phyloP scores from a whole-genome alignment of 1,140 invertebrate species.

The Ips typographus region DNA sequence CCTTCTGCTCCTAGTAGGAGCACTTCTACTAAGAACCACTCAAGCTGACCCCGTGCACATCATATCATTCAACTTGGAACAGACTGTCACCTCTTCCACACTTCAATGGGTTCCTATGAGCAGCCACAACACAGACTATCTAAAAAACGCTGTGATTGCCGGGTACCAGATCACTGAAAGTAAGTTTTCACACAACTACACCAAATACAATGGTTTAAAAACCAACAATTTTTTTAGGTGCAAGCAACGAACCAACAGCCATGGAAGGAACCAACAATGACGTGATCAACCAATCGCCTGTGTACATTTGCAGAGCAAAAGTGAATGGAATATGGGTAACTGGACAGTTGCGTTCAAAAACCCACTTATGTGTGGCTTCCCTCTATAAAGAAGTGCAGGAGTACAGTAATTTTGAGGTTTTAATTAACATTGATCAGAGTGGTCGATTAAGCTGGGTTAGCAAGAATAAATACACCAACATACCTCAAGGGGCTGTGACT shows the following conservation, averaged over 20 bases:
- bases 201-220: no score
- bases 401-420: conserved; percentile 68
- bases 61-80: conserved; percentile 49
- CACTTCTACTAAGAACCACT: conserved; percentile 3
- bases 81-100: conserved; percentile 53
- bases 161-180: conserved; percentile 46
- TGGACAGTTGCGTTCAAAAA: conserved; percentile 62
- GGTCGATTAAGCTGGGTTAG: conserved; percentile 70
- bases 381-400: conserved; percentile 59
- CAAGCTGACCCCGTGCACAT: conserved; percentile 48
- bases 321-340: conserved; percentile 70
- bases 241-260: conserved; percentile 12
- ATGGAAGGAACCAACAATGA: conserved; percentile 25
- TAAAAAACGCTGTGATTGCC: conserved; percentile 51
- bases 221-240: conserved; percentile 25
- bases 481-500: conserved; percentile 67
- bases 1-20: conserved; percentile 23
- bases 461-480: conserved; percentile 66
- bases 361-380: conserved; percentile 64
- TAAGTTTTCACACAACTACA: conserved; percentile 13
- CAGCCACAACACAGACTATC: conserved; percentile 37
- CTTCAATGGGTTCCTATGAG: conserved; percentile 50
- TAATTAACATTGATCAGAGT: conserved; percentile 76
- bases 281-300: conserved; percentile 42
- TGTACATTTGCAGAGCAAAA: conserved; percentile 72